These are phyloP conservation scores for Gerosis bhagava DNA, from an alignment of 2,888 invertebrate species.

Conservation along the genomic window DNA sequence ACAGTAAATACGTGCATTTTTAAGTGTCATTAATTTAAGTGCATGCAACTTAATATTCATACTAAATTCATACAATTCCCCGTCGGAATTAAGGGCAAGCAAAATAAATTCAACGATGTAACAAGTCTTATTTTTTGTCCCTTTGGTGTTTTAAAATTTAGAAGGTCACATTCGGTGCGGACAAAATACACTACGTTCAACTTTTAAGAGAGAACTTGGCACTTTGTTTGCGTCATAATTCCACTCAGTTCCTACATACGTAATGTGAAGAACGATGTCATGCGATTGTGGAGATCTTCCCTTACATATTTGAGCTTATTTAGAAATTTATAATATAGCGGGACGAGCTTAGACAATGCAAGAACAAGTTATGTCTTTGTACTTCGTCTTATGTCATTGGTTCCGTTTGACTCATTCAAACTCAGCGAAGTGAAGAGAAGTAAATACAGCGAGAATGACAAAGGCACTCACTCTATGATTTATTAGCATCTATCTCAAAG, in stretches of 20 bases:
- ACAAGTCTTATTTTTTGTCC: background rate
- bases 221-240: conserved; percentile 18
- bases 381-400: conserved; percentile 42
- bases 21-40: background rate
- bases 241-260: conserved; percentile 21
- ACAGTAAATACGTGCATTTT: too few species aligned
- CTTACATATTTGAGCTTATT: conserved; percentile 27
- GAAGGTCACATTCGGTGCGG: too few species aligned
- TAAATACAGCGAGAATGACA: conserved; percentile 43
- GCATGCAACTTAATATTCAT: background rate
- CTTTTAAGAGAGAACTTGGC: background rate
- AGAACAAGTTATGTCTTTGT: conserved; percentile 32
- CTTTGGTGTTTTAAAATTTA: background rate
- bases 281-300: background rate
- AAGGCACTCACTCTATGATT: conserved; percentile 50
- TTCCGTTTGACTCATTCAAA: conserved; percentile 40
- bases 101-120: background rate
- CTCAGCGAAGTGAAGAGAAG: conserved; percentile 40
- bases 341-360: conserved; percentile 28
- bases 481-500: conserved; percentile 48
- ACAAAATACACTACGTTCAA: background rate
- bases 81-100: conserved; percentile 5
- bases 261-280: conserved; percentile 24
- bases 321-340: conserved; percentile 33
- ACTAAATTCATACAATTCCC: background rate